Evolutionary conservation across 1,140 invertebrate species (phyloP).

Genomic region (Lucilia sericata): DNA sequence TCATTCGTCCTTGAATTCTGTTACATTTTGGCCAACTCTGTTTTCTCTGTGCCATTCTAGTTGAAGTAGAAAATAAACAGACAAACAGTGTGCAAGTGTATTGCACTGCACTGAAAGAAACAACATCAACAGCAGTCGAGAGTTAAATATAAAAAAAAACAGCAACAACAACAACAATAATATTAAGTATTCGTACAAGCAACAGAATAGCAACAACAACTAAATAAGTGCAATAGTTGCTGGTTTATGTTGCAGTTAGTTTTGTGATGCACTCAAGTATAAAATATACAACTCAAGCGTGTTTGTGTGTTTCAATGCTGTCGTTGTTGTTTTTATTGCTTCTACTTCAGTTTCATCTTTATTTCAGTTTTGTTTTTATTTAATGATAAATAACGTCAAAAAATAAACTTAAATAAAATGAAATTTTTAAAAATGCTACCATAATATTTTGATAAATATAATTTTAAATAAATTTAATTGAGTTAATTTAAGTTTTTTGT

Average conservation of each 20-base stretch:
- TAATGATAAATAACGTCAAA: not conserved
- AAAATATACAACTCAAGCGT: slow-evolving; percentile 39
- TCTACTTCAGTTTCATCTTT: not conserved
- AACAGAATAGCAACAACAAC: not conserved
- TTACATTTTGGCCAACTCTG: not conserved
- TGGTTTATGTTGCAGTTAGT: slow-evolving; percentile 32
- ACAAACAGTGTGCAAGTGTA: slow-evolving; percentile 23
- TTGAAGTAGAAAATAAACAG: slow-evolving; percentile 36
- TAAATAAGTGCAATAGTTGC: not conserved
- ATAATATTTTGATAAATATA: slow-evolving; percentile 2
- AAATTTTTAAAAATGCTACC: not conserved
- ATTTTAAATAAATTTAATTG: not conserved
- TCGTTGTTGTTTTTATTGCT: no score
- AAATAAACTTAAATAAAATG: not conserved
- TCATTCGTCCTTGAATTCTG: not conserved
- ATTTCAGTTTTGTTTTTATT: not conserved
- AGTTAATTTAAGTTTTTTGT: not conserved
- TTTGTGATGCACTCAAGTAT: slow-evolving; percentile 38
- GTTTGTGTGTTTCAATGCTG: slow-evolving; percentile 24
- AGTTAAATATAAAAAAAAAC: not conserved
- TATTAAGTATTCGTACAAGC: not conserved
- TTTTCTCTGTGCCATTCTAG: not conserved
- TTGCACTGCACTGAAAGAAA: not conserved
- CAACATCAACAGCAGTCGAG: not conserved
- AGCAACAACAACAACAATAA: not conserved